Evolutionary conservation across 1,140 invertebrate genomes (phyloP).

Genomic region (Atta texana): DNA sequence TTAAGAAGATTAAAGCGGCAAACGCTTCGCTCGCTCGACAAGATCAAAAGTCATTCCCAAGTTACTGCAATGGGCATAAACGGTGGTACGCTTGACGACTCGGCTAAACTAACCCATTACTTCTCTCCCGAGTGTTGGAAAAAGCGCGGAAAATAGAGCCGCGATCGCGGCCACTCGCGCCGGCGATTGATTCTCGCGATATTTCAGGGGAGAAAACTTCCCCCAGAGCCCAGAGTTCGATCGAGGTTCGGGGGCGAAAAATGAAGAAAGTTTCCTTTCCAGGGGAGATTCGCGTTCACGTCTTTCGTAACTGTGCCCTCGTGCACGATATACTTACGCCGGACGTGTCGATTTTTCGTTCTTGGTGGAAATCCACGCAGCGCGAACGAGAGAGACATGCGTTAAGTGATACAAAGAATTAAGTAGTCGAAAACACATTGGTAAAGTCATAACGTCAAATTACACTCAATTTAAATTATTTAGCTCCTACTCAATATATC

Average conservation of each 20-base stretch:
- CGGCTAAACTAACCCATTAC: constrained; percentile 63
- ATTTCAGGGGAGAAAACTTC: constrained; percentile 78
- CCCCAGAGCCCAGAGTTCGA: constrained; percentile 9
- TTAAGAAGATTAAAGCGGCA: constrained; percentile 17
- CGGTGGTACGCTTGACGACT: constrained; percentile 35
- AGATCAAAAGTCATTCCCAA: constrained; percentile 51
- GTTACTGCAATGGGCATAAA: constrained; percentile 29
- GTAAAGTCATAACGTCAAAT: too few relatives aligned
- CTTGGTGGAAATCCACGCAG: constrained; percentile 11
- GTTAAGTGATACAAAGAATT: constrained; percentile 60
- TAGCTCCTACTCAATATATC: too few relatives aligned
- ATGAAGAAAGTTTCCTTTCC: constrained; percentile 84
- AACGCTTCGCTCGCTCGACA: constrained; percentile 5
- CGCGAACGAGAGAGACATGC: background rate
- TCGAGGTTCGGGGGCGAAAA: constrained; percentile 79
- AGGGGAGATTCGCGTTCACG: constrained; percentile 79
- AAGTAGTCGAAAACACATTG: constrained; percentile 1
- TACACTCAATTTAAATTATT: too few relatives aligned
- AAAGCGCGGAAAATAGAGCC: constrained; percentile 66
- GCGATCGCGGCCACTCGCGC: constrained; percentile 75
- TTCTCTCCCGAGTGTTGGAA: constrained; percentile 26
- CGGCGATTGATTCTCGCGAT: constrained; percentile 83
- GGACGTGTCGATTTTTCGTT: constrained; percentile 63
- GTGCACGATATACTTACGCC: constrained; percentile 70
- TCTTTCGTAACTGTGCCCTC: constrained; percentile 79